Evolutionary conservation across 2,113 vertebrate genomes (phyloP), one percentile per base, ranked within the genome.

Genomic region (Mellivora capensis): DNA sequence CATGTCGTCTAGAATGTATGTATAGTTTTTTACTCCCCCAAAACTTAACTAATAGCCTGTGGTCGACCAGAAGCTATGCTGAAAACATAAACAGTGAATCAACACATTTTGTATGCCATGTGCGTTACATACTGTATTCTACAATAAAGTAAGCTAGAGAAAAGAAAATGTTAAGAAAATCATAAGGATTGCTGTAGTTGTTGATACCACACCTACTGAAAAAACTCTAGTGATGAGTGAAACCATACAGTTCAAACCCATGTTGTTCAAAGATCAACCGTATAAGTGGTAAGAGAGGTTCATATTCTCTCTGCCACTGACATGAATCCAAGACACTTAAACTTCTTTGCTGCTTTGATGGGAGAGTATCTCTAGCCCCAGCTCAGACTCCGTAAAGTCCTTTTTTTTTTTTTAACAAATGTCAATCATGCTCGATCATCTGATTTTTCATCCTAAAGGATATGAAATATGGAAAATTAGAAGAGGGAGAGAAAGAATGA

Each of bases 381-480:
- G 10, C 47, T 44, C 90, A 47, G 1, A 31, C 17, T 54, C 77
- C 10, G 0, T 54, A 52, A 72, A 71, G 49, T 67, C 27, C 37
- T 89, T 25, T 62, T 90, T 93, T 59, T 25, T 39, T 64, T 62
- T 62, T 64, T 34, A 8, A 91, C 80, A 79, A 0, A 90, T 47
- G 21, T 90, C 23, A 64, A 2, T 62, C 52, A 21, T 61, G 18
- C 49, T 88, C 71, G 0, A 4, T 52, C 52, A 47, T 21, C 88
- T 91, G 59, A 34, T 61, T 87, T 94, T 76, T 87, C 59, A 72
- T 94, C 59, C 93, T 90, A 71, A 86, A 84, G 23, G 34, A 64
- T 71, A 17, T 90, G 85, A 97, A 96, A 72, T 96, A 29, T 42
- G 71, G 49, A 17, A 85, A 89, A 92, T 37, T 69, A 57, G 14